Base-by-base conservation (phyloP, 2,888 invertebrate genomes). In the Schrankia costaestrigalis region DNA sequence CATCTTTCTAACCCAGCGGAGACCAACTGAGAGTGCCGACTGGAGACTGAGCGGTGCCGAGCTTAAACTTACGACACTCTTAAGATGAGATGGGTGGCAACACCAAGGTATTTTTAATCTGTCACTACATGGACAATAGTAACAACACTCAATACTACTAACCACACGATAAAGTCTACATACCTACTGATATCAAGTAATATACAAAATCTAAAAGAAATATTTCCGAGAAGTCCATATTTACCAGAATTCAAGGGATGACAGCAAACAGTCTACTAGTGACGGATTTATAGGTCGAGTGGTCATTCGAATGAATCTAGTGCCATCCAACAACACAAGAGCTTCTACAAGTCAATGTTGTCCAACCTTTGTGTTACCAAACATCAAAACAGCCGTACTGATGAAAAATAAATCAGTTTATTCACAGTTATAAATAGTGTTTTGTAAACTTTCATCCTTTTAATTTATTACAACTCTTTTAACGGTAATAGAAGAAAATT, bases 211-310 rank as follows among this genome's bases (percentile, higher is more conserved):
- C n/a, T 21, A 32, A 18, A 22, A 19, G 6, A 11, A 19, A 15
- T 14, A 24, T 22, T 24, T 2, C 13, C 25, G 13, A 14, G 23
- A 13, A 13, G 24, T 37, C 11, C 42, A 41, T 48, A 46, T 37
- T 41, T 35, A 30, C 19, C 8, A n/a, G 26, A 29, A 39, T 46
- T 33, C 21, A 46, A 28, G 14, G 23, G 15, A 34, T 34, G 36
- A 23, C 19, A 24, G 40, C 40, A 47, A 53, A 47, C 40, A 44
- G 27, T 32, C 31, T 12, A 11, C 34, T 38, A 32, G 36, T 38
- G 50, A 46, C 31, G 26, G 43, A 39, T 31, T 42, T 49, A 15
- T 53, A 24, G 46, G 50, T 42, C 41, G 27, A 49, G 50, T 31
- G 40, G 35, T 43, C 38, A 44, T 42, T 30, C 19, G 15, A 46